Evolutionary conservation across 2,797 vertebrate genomes (phyloP).

Genomic region (Nannoperca australis): DNA sequence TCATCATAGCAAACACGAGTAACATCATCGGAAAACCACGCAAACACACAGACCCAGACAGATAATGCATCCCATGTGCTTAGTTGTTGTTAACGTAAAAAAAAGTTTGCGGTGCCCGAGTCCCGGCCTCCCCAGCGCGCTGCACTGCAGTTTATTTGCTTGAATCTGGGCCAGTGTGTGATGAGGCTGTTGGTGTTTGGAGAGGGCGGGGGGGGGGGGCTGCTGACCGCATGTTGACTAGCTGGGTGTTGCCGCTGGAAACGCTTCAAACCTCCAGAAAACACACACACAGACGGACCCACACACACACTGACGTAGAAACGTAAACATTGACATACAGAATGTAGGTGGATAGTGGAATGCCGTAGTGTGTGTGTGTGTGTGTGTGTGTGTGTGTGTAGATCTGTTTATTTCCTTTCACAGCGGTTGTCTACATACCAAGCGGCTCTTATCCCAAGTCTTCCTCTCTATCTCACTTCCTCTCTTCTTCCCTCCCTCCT

Average conservation of each 20-base stretch:
- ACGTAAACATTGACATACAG: slow-evolving; percentile 28
- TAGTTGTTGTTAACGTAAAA: slow-evolving; percentile 17
- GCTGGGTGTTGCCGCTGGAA: slow-evolving; percentile 82
- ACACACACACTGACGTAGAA: slow-evolving; percentile 29
- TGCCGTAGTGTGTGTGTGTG: slow-evolving; percentile 16
- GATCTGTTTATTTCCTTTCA: slow-evolving; percentile 76
- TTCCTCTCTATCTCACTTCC: slow-evolving; percentile 69
- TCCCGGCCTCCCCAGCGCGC: slow-evolving; percentile 25
- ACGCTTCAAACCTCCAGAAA: slow-evolving; percentile 68
- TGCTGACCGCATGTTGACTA: slow-evolving; percentile 75
- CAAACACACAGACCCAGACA: slow-evolving; percentile 33
- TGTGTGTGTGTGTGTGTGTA: slow-evolving; percentile 11
- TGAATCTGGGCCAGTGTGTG: slow-evolving; percentile 67
- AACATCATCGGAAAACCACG: slow-evolving; percentile 23
- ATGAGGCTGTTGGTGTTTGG: slow-evolving; percentile 74
- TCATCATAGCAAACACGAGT: not conserved
- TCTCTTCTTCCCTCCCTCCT: slow-evolving; percentile 51
- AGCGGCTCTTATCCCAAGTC: slow-evolving; percentile 68
- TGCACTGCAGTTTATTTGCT: slow-evolving; percentile 72
- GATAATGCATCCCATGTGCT: slow-evolving; percentile 44
- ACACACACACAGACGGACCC: slow-evolving; percentile 31
- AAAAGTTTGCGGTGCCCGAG: not conserved
- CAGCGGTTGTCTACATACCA: slow-evolving; percentile 72
- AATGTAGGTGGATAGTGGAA: not conserved
- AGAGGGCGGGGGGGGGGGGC: slow-evolving; percentile 29